These are phyloP conservation scores for Rhinichthys klamathensis DNA, from an alignment of 2,113 vertebrate species.

Conservation along the genomic window DNA sequence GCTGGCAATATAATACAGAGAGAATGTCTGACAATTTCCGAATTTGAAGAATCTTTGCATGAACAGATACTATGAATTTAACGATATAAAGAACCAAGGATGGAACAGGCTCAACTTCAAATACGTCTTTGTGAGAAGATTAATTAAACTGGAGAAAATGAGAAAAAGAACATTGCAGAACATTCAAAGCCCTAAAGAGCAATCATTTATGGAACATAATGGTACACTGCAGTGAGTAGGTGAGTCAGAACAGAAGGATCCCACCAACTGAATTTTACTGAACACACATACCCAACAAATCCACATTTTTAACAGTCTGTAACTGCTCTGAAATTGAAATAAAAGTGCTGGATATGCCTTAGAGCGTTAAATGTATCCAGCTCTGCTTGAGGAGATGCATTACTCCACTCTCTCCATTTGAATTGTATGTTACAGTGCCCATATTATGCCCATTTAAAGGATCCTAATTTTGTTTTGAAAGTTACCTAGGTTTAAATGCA, in stretches of 20 bases:
- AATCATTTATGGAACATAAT: conserved; percentile 25
- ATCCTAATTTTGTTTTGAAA: too few species aligned
- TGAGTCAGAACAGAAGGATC: conserved; percentile 8
- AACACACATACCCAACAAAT: not conserved
- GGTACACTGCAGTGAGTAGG: not conserved
- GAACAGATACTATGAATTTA: conserved; percentile 30
- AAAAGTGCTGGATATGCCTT: not conserved
- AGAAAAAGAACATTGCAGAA: conserved; percentile 12
- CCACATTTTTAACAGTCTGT: not conserved
- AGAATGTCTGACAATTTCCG: conserved; percentile 4
- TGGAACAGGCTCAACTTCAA: conserved; percentile 19
- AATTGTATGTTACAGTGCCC: not conserved
- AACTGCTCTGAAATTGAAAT: not conserved
- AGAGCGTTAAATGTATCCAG: too few species aligned
- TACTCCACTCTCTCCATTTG: not conserved
- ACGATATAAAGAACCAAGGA: not conserved
- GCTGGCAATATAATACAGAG: conserved; percentile 30
- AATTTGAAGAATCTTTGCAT: conserved; percentile 20
- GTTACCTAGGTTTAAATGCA: too few species aligned
- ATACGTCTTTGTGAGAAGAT: conserved; percentile 17
- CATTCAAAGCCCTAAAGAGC: not conserved
- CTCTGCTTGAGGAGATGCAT: not conserved
- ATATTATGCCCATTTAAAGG: too few species aligned
- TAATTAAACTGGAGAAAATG: conserved; percentile 30
- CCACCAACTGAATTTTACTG: conserved; percentile 4